Percentiles rank a stretch among this genome's conserved stretches.
These are phyloP conservation scores for Eurois occulta DNA, from an alignment of 2,888 invertebrate genomes.

Conservation along the genomic window DNA sequence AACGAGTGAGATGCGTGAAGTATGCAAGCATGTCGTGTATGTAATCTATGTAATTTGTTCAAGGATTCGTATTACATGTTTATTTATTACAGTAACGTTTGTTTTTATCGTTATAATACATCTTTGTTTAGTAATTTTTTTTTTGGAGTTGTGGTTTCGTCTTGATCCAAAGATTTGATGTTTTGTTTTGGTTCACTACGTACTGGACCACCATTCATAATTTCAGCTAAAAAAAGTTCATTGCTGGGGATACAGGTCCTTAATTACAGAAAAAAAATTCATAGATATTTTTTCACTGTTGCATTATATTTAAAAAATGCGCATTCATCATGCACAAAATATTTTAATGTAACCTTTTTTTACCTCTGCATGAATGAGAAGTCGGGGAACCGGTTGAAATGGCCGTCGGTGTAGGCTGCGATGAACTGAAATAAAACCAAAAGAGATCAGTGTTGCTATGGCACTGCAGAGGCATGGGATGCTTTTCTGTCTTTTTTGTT, in stretches of 20 bases:
- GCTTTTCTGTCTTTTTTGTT: no score
- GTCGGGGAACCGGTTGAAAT: neutral
- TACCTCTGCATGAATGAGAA: constrained; percentile 8
- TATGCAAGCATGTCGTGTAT: constrained; percentile 46
- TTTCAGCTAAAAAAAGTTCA: neutral
- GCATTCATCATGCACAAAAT: constrained; percentile 22
- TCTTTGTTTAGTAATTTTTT: constrained; percentile 40
- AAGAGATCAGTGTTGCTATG: constrained; percentile 24
- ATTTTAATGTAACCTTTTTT: constrained; percentile 12
- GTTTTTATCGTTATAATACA: constrained; percentile 23
- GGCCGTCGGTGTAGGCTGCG: neutral
- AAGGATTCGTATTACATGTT: constrained; percentile 54
- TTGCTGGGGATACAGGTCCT: neutral
- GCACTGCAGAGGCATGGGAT: neutral
- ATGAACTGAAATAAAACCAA: constrained; percentile 24
- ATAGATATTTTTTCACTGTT: neutral
- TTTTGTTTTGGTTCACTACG: neutral
- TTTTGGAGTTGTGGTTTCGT: constrained; percentile 21
- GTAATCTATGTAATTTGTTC: constrained; percentile 65
- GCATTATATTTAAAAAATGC: constrained; percentile 5
- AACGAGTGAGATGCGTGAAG: constrained; percentile 27
- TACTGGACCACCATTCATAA: neutral
- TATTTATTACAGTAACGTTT: constrained; percentile 43
- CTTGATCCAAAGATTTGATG: neutral
- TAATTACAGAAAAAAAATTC: constrained; percentile 1